Conservation (phyloP, 23 tunicate genomes). For the Phallusia fumigata region DNA sequence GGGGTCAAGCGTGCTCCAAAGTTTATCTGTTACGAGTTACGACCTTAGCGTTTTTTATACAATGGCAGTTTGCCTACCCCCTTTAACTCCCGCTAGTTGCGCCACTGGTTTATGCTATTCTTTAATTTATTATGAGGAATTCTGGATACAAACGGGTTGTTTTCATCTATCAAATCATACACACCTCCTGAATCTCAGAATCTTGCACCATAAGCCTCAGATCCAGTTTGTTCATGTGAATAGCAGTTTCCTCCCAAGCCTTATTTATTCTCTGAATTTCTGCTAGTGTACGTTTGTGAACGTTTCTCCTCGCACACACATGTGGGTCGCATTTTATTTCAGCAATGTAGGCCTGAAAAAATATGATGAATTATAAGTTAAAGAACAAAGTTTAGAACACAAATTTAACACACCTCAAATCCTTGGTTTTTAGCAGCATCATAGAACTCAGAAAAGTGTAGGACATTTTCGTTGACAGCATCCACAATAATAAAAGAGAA, state of each 20-base stretch:
- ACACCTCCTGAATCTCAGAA: slow-evolving; percentile 79
- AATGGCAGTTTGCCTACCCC: no score
- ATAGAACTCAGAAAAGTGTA: slow-evolving; percentile 61
- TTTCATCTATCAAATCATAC: no score
- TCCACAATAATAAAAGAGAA: slow-evolving; percentile 79
- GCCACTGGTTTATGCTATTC: no score
- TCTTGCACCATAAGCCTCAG: slow-evolving; percentile 66
- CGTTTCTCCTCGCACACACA: slow-evolving; percentile 70
- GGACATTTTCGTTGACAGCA: slow-evolving; percentile 65
- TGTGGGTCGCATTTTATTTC: slow-evolving; percentile 59
- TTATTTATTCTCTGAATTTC: slow-evolving; percentile 49
- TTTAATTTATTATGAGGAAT: no score
- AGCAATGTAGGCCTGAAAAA: slow-evolving; percentile 65
- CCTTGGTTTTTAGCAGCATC: slow-evolving; percentile 47
- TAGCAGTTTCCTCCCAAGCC: slow-evolving; percentile 82
- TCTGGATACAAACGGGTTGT: no score
- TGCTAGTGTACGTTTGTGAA: slow-evolving; percentile 56
- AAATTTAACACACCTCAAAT: slow-evolving; percentile 50
- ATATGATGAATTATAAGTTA: no score
- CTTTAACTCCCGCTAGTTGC: no score
- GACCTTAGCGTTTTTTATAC: no score
- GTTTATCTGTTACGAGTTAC: no score
- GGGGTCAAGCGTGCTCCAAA: no score
- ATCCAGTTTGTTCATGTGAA: slow-evolving; percentile 78
- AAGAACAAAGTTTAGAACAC: no score